Base-by-base conservation (phyloP, 2,888 invertebrate genomes). In the Mesorhabditis belari region DNA sequence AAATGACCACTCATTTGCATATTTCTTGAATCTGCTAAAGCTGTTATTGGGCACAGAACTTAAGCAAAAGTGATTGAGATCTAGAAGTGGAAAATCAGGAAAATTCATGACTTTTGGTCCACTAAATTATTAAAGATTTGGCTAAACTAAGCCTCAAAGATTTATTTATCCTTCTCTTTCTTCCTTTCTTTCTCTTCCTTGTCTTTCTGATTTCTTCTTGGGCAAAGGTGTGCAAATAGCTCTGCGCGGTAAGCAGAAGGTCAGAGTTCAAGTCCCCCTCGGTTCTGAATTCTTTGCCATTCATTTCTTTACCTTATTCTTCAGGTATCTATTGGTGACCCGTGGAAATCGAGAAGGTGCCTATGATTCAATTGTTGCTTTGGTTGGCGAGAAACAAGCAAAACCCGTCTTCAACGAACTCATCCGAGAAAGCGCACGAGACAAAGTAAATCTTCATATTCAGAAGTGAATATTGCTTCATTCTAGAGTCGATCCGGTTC, bases 381-480 rank as follows among this genome's bases (percentile, higher is more conserved):
- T 78, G 29, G 74, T 79, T 25, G 69, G 67, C 12, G 65, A 70
- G 49, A 66, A 71, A 12, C 64, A 74, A 28, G 70, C 76, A 3
- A 64, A 69, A 1, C 61, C 64, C 21, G 73, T 78, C 72, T 79
- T 73, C 63, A 72, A 76, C 50, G 56, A 63, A 0, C 52, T 76
- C 52, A 63, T 76, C 12, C 63, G 68, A 26, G 77, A 77, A 53
- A 66, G 71, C 3, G 75, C 71, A 5, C 51, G 72, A 35, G 68
- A 66, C 54, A 61, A 60, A 56, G 69, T 70, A 49, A 19, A 56
- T 27, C 19, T 52, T 12, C 23, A 25, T 49, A 29, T 55, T 27
- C 54, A 6, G n/a, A 53, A n/a, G 19, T 27, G 25, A 6, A 5
- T 56, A 19, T n/a, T 12, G 19, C 9, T 56, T 49, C 35, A 23